These are phyloP conservation scores for Paraescarpia echinospica DNA, from an alignment of 1,140 invertebrate genomes.

Conservation along the genomic window DNA sequence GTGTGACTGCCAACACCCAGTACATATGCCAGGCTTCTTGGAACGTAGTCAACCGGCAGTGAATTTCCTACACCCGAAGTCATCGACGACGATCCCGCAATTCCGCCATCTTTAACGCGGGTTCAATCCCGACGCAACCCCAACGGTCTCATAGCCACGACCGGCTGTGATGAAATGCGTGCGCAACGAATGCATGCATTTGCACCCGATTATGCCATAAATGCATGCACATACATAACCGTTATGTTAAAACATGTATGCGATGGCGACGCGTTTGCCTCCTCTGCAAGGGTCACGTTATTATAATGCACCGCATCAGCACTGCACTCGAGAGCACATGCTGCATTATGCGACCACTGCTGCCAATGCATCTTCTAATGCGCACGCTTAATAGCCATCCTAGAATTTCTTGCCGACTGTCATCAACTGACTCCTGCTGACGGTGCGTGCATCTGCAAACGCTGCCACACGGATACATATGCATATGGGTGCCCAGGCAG, in stretches of 20 bases:
- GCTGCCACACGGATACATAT: background rate
- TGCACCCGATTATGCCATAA: background rate
- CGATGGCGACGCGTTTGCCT: background rate
- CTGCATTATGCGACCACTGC: background rate
- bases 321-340: background rate
- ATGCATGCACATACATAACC: background rate
- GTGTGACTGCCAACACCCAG: background rate
- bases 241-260: constrained; percentile 6
- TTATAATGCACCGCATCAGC: background rate
- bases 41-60: background rate
- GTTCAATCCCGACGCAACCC: background rate
- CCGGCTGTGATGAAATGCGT: background rate
- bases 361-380: background rate
- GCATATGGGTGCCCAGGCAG: background rate
- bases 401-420: background rate
- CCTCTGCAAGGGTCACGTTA: background rate
- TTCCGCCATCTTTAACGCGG: background rate
- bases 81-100: background rate
- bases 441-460: background rate
- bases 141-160: too few species aligned
- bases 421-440: background rate
- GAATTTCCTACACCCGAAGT: background rate
- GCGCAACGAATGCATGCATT: background rate
- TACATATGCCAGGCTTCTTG: background rate
- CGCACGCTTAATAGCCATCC: background rate